Conservation (phyloP, 2,888 invertebrate genomes). For the Caenorhabditis japonica region DNA sequence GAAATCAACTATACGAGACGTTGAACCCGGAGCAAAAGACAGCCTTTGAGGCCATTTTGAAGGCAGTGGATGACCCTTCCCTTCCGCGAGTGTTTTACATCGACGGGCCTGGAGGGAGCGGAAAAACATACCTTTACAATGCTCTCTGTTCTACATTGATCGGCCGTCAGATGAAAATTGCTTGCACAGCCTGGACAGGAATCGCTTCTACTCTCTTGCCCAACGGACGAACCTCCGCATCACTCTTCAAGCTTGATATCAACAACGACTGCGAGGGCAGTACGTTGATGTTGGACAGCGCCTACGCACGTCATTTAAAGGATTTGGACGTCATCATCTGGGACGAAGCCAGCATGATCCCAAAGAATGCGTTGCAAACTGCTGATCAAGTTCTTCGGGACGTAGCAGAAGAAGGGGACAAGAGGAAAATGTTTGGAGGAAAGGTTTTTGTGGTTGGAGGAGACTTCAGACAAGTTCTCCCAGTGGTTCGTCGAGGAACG, state of each 20-base stretch:
- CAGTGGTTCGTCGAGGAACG: slow-evolving; percentile 22
- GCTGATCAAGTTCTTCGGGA: slow-evolving; percentile 25
- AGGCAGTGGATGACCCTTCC: slow-evolving; percentile 8
- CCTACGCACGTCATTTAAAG: slow-evolving; percentile 11
- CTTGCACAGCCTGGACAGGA: slow-evolving; percentile 78
- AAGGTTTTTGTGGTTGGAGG: slow-evolving; percentile 38
- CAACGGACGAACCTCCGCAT: slow-evolving; percentile 78
- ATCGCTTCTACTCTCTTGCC: slow-evolving; percentile 79
- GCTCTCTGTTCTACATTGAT: slow-evolving; percentile 77
- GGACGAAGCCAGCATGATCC: slow-evolving; percentile 54
- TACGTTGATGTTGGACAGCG: slow-evolving; percentile 5
- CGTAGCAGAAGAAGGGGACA: slow-evolving; percentile 12
- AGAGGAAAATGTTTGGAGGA: background rate
- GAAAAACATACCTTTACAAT: slow-evolving; percentile 78
- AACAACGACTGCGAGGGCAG: slow-evolving; percentile 4
- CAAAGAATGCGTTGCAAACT: slow-evolving; percentile 35
- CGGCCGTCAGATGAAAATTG: slow-evolving; percentile 12
- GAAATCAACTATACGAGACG: slow-evolving; percentile 6
- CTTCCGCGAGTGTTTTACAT: slow-evolving; percentile 58
- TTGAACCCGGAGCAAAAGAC: slow-evolving; percentile 39
- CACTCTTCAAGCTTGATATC: slow-evolving; percentile 64
- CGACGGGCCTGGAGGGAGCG: slow-evolving; percentile 79
- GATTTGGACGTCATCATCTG: slow-evolving; percentile 29
- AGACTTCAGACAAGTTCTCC: slow-evolving; percentile 50
- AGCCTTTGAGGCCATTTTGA: slow-evolving; percentile 10